Evolutionary conservation across 2,888 invertebrate species (phyloP), one percentile per base, ranked within the genome.

Genomic region (Patella pellucida): DNA sequence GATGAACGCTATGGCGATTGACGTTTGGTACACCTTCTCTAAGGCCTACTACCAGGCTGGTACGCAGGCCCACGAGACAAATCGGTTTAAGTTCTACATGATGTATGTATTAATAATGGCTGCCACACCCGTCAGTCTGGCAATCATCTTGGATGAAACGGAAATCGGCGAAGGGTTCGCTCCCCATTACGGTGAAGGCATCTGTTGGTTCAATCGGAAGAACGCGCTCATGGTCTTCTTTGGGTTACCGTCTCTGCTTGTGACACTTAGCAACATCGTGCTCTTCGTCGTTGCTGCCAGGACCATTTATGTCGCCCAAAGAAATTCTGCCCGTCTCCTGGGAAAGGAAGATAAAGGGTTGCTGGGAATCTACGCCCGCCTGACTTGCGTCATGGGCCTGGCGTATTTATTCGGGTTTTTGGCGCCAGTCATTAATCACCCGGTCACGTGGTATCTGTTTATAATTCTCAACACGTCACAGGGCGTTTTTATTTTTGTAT

Each of bases 1-100:
- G 93, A 92, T 92, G 92, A 91, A 92, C 72, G 90, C 92, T 3
- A 91, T 93, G 87, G 91, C 93, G 0, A 92, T 92, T 85, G 94
- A 94, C 87, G 92, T 94, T 88, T 93, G 93, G 89, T 91, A 92
- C 68, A 92, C 92, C 0, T 92, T 92, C 78, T 84, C 84, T 5
- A 84, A 81, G 51, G 77, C 76, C 19, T 82, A 81, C 31, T 75
- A 79, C 31, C 71, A 79, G 16, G 78, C 80, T 9, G 81, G 79
- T 11, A 73, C 79, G 14, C 69, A 74, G 12, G 77, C 78, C 19
- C 82, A 78, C 56, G 76, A 82, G 15, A 75, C 79, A 52, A 83
- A 79, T 27, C 74, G 84, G 11, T 84, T 85, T 75, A 27, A 72
- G 7, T 75, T 78, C 50, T 91, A 91, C 81, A 86, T 86, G 15